Percentiles rank a stretch among this genome's conserved stretches.
Evolutionary conservation across 1,140 invertebrate genomes (phyloP).

Genomic region (Drosophila asahinai): DNA sequence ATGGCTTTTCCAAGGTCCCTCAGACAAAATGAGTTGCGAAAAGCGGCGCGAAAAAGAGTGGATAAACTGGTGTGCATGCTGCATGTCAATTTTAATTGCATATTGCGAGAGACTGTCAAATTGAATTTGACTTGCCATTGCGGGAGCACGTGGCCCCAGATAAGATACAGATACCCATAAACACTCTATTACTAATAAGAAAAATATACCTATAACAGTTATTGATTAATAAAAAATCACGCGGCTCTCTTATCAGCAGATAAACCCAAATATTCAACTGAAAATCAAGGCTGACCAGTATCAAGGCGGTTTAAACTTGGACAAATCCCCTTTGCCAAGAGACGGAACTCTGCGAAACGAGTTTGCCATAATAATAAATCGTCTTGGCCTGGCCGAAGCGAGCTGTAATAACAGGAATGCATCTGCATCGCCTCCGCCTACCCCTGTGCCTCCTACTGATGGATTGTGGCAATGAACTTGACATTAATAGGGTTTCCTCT

Average conservation of each 20-base stretch:
- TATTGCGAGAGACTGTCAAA: slow-evolving; percentile 47
- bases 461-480: slow-evolving; percentile 82
- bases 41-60: slow-evolving; percentile 13
- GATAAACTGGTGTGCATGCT: slow-evolving; percentile 38
- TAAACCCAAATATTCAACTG: slow-evolving; percentile 22
- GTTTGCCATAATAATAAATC: slow-evolving; percentile 35
- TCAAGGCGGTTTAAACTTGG: slow-evolving; percentile 4
- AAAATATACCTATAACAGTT: not conserved
- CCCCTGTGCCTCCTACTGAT: slow-evolving; percentile 10
- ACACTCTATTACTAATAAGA: not conserved
- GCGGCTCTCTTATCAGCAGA: slow-evolving; percentile 40
- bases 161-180: slow-evolving; percentile 29
- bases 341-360: slow-evolving; percentile 27
- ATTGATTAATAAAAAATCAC: slow-evolving; percentile 38
- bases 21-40: slow-evolving; percentile 26
- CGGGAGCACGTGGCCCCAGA: slow-evolving; percentile 18
- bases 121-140: slow-evolving; percentile 33
- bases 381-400: not conserved
- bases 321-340: slow-evolving; percentile 21
- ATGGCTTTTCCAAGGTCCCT: slow-evolving; percentile 60
- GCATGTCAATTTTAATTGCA: slow-evolving; percentile 60
- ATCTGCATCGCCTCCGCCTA: slow-evolving; percentile 2
- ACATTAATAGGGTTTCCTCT: slow-evolving; percentile 80
- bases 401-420: slow-evolving; percentile 9
- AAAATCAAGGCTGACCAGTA: not conserved